Evolutionary conservation across 2,888 invertebrate genomes (phyloP).

Genomic region (Carterocephalus palaemon): DNA sequence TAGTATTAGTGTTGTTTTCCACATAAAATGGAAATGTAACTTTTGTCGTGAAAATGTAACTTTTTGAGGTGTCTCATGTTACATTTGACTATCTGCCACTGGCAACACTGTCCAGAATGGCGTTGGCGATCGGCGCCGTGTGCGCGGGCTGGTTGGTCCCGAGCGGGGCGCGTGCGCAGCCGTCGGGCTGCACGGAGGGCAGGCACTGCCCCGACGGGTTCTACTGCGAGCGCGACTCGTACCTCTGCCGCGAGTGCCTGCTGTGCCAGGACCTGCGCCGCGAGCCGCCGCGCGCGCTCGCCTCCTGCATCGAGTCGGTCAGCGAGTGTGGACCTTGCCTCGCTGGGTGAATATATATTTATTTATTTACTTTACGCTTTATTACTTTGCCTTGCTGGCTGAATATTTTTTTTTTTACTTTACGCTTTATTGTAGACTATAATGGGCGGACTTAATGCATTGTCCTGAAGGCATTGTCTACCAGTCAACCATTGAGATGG

Average conservation of each 20-base stretch:
- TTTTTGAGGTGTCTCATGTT: too few relatives aligned
- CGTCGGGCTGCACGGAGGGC: slow-evolving; percentile 39
- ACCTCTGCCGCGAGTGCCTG: slow-evolving; percentile 48
- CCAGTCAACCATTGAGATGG: too few relatives aligned
- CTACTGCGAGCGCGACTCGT: slow-evolving; percentile 43
- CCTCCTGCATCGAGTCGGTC: slow-evolving; percentile 48
- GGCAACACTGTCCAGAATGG: too few relatives aligned
- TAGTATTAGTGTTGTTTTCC: too few relatives aligned
- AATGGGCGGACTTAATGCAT: too few relatives aligned
- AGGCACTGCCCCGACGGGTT: slow-evolving; percentile 43
- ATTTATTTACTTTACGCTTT: not conserved
- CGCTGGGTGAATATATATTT: slow-evolving; percentile 41
- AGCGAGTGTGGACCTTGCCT: slow-evolving; percentile 53
- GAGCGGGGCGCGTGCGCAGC: slow-evolving; percentile 29
- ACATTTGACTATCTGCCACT: too few relatives aligned
- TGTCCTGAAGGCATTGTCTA: too few relatives aligned
- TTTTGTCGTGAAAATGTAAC: too few relatives aligned
- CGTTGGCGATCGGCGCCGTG: slow-evolving; percentile 21
- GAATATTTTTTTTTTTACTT: too few relatives aligned
- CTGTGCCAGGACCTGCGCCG: slow-evolving; percentile 49
- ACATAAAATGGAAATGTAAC: too few relatives aligned
- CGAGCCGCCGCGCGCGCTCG: slow-evolving; percentile 35
- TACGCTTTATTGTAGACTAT: too few relatives aligned
- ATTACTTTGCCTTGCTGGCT: too few relatives aligned
- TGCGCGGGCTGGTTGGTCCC: slow-evolving; percentile 28